Percentiles rank a stretch among this genome's conserved stretches.
Conservation (phyloP, 1,140 invertebrate species). For the Nasonia longicornis region DNA sequence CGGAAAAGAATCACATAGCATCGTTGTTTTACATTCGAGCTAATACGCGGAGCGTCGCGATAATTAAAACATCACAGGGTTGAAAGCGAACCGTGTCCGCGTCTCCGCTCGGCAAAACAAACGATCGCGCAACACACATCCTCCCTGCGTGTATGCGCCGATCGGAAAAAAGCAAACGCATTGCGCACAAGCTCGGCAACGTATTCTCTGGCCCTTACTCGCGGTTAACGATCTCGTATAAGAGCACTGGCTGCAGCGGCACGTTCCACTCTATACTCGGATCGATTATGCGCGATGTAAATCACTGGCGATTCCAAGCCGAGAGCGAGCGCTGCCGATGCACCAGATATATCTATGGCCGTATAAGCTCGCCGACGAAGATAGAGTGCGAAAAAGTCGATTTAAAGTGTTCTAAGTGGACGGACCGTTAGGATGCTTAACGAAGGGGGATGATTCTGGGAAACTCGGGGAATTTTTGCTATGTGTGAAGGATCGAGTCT, state of each 20-base stretch:
- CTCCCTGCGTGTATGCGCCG: neutral
- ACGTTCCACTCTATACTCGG: neutral
- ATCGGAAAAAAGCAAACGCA: neutral
- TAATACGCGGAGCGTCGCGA: too few relatives aligned
- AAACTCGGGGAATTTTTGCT: neutral
- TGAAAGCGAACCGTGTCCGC: neutral
- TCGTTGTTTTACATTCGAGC: too few relatives aligned
- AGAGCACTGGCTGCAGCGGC: neutral
- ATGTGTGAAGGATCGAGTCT: too few relatives aligned
- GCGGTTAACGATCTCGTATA: slow-evolving; percentile 12
- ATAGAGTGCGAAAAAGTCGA: slow-evolving; percentile 6
- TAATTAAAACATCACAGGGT: neutral
- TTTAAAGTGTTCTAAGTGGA: slow-evolving; percentile 3
- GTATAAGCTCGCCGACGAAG: neutral
- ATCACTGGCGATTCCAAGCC: neutral
- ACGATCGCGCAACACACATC: neutral
- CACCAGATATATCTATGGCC: slow-evolving; percentile 2
- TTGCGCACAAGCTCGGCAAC: neutral
- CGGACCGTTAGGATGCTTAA: neutral
- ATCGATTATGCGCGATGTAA: slow-evolving; percentile 9
- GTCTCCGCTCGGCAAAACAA: neutral
- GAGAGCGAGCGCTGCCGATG: neutral
- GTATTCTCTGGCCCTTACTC: neutral
- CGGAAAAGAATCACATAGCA: too few relatives aligned
- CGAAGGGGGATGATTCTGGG: neutral